These are phyloP conservation scores for Potamarius usumacintae DNA, from an alignment of 2,113 vertebrate genomes.

Conservation along the genomic window DNA sequence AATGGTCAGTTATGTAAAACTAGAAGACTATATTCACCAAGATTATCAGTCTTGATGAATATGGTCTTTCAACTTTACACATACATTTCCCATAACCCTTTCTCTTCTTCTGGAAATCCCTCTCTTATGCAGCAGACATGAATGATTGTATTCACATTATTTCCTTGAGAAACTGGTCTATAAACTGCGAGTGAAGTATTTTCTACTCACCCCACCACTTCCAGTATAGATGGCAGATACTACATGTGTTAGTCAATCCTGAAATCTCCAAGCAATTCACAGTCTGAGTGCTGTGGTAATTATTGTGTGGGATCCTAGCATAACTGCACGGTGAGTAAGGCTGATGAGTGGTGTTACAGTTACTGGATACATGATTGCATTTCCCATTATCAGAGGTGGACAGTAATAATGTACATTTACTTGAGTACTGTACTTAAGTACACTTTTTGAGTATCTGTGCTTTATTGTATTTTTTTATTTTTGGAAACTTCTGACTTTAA, in stretches of 20 bases:
- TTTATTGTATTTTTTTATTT: too few relatives aligned
- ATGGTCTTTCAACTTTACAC: not conserved
- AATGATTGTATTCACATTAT: constrained; percentile 10
- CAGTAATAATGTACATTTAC: too few relatives aligned
- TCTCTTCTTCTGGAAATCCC: not conserved
- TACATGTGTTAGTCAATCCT: not conserved
- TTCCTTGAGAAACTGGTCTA: not conserved
- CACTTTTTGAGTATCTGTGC: too few relatives aligned
- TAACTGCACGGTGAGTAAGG: not conserved
- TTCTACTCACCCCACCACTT: not conserved
- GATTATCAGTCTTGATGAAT: not conserved
- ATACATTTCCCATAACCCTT: constrained; percentile 12
- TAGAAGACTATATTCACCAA: too few relatives aligned
- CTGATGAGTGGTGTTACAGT: constrained; percentile 13
- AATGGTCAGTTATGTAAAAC: not conserved
- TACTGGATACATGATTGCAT: constrained; percentile 19
- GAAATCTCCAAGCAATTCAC: not conserved
- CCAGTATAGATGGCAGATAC: not conserved
- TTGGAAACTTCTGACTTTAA: too few relatives aligned
- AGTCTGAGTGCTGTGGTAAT: not conserved
- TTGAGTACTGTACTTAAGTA: too few relatives aligned
- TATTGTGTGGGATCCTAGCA: not conserved
- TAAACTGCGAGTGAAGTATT: not conserved
- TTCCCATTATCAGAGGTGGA: not conserved
- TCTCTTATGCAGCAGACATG: constrained; percentile 10